Evolutionary conservation across 2,113 vertebrate genomes (phyloP), one percentile per base, ranked within the genome.

Genomic region (Nothocercus nigrocapillus): DNA sequence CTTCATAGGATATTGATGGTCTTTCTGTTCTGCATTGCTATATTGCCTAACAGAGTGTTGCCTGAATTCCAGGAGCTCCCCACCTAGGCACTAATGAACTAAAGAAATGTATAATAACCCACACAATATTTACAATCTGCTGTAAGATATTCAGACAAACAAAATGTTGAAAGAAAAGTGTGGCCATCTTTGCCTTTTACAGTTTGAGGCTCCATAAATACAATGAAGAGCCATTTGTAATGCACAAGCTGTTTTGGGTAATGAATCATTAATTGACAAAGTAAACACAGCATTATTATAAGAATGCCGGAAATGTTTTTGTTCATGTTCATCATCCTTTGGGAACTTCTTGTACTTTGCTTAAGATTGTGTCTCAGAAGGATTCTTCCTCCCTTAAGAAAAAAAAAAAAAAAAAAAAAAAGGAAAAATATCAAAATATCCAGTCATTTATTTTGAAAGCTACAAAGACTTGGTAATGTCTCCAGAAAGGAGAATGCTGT

Each of bases 271-370:
- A 95, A 96, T 47, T 92, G 91, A 90, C 88, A 95, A 96, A 95
- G 69, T 89, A 96, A 97, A 96, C 89, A 96, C 64, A 78, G 18
- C n/a, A 80, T 88, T 90, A 92, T 77, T 93, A 22, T 85, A 96
- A 95, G 93, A 83, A 96, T 91, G 81, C 40, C 90, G 78, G 90
- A 95, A 95, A 94, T 89, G 83, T 97, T 97, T 94, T 92, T 95
- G 70, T 84, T 96, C 56, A 0, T 91, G 86, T 82, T 93, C 86
- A 92, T 63, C 28, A 90, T 87, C 93, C 93, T 95, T 95, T 94
- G 94, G 92, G 97, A 96, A 96, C 93, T 94, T 94, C 91, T 89
- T 97, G 96, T 94, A 93, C 96, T 96, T 87, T 94, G 25, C 80
- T 63, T 81, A 90, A 91, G 89, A 93, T 85, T 92, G 34, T 44